Conservation (phyloP, 1,140 invertebrate species). For the Lordiphosa stackelbergi region DNA sequence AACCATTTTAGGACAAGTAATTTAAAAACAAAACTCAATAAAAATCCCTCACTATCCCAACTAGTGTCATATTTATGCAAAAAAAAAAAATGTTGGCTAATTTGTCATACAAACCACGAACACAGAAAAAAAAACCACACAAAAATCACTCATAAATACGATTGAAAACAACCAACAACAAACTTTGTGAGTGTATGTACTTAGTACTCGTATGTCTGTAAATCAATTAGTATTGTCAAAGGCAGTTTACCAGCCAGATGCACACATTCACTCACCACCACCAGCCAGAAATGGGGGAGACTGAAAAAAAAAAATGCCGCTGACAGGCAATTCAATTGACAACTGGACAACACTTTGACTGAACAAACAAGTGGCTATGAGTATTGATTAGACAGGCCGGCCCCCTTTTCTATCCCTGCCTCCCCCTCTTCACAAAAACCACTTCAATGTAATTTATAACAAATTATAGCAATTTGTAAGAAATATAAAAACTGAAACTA, state of each 20-base stretch:
- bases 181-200: constrained; percentile 1
- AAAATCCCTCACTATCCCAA: no score
- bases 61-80: no score
- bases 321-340: constrained; percentile 43
- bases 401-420: neutral
- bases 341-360: constrained; percentile 33
- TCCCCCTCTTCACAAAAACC: neutral
- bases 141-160: constrained; percentile 24
- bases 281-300: constrained; percentile 10
- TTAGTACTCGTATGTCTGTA: constrained; percentile 5
- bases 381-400: constrained; percentile 50
- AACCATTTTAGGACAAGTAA: no score
- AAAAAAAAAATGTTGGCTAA: constrained; percentile 10
- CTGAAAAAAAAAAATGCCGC: constrained; percentile 26
- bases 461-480: constrained; percentile 50
- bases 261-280: constrained; percentile 9
- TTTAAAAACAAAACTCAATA: no score
- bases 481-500: constrained; percentile 20
- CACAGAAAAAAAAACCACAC: constrained; percentile 4
- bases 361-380: constrained; percentile 48
- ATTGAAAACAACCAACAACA: constrained; percentile 10
- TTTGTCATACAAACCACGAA: constrained; percentile 22
- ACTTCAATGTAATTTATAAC: constrained; percentile 29
- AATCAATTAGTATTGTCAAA: constrained; percentile 66
- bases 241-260: constrained; percentile 29